phyloP scores from a whole-genome alignment of 2,113 vertebrate species.

The Nothocercus julius region DNA sequence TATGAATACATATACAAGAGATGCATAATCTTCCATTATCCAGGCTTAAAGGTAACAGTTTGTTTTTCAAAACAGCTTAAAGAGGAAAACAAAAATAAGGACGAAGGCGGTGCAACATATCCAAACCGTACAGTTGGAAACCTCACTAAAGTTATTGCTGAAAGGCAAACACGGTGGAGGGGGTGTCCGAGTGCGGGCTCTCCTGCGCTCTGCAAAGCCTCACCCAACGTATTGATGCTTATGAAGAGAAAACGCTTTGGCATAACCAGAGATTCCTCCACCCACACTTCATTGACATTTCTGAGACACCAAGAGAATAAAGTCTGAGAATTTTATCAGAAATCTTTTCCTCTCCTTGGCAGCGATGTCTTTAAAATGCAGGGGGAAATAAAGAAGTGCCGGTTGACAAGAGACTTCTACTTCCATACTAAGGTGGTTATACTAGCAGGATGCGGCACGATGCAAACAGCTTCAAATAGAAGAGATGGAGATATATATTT shows the following conservation, averaged over 20 bases:
- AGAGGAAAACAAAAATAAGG: not conserved
- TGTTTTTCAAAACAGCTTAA: not conserved
- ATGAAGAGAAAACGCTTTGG: conserved; percentile 49
- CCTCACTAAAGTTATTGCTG: not conserved
- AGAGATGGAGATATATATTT: not conserved
- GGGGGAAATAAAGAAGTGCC: not conserved
- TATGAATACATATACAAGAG: conserved; percentile 64
- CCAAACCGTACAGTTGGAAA: conserved; percentile 15
- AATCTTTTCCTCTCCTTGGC: not conserved
- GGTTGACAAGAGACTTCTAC: not conserved
- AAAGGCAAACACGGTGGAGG: not conserved
- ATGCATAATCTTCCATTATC: conserved; percentile 45
- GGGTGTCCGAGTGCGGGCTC: not conserved
- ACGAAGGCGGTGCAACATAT: conserved; percentile 11
- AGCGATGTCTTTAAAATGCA: not conserved
- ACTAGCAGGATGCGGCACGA: not conserved
- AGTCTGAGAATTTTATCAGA: not conserved
- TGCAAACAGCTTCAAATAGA: conserved; percentile 12
- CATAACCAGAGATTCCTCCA: conserved; percentile 12
- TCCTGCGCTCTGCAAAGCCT: not conserved
- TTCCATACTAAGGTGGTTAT: not conserved
- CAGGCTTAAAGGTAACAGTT: conserved; percentile 14
- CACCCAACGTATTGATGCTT: not conserved
- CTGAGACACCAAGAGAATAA: not conserved
- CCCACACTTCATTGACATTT: not conserved